Evolutionary conservation across 2,113 vertebrate genomes (phyloP), one percentile per base, ranked within the genome.

Genomic region (Neodontobutis hainanensis): DNA sequence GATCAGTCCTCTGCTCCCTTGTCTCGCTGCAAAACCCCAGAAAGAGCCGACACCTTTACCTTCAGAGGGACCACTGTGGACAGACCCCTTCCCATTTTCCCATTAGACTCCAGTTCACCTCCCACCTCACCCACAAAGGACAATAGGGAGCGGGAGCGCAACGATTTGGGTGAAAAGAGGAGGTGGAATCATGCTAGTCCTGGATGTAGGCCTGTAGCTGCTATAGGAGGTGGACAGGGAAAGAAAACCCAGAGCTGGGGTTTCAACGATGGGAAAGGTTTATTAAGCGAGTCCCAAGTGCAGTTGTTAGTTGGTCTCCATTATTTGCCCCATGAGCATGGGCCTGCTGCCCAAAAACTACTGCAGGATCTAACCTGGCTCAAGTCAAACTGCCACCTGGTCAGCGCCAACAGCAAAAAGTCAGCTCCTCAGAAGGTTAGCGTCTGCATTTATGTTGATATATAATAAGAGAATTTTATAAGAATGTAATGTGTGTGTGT

Each of bases 361-460:
- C 81, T 95, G 73, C 91, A 93, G 77, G 91, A 95, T 50, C 91
- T 95, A 8, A 92, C 80, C 35, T 95, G 94, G 94, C 93, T 95
- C 11, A 91, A 84, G 66, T 70, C 82, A 6, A 92, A 94, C 90
- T 92, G 92, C 76, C 87, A 93, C 61, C 16, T 83, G 15, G 90
- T 94, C 78, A 87, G 92, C 4, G 45, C 87, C 4, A 90, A 86
- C 36, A 83, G 72, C 78, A 93, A 93, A 82, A 92, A 93, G 81
- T 48, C 67, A 0, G 72, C 77, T 3, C 86, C 86, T 16, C 90
- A 87, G 59, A 93, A 92, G 91, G 93, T 94, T 2, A 6, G 73
- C 53, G 32, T 55, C 34, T 38, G 9, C 40, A 42, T 62, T 5
- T 46, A 5, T 65, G 38, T 0, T 3, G 19, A 40, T n/a, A 57